phyloP scores from a whole-genome alignment of 2,797 vertebrate genomes.

The Varecia variegata region DNA sequence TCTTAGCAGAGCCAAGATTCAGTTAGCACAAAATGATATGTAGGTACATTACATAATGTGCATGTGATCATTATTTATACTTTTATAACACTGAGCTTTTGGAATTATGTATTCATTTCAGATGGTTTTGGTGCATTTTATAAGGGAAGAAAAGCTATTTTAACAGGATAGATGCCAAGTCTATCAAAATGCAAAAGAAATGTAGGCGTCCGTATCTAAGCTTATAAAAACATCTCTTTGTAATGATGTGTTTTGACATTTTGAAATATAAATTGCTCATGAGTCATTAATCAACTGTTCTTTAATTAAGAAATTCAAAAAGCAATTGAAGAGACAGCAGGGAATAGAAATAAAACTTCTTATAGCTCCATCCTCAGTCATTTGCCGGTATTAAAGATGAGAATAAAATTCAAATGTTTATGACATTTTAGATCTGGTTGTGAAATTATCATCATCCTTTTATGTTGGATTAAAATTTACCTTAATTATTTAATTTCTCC shows the following conservation, averaged over 20 bases:
- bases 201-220: not conserved
- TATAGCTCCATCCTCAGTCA: not conserved
- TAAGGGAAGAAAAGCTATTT: not conserved
- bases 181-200: not conserved
- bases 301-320: constrained; percentile 52
- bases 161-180: not conserved
- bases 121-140: not conserved
- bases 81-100: not conserved
- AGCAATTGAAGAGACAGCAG: not conserved
- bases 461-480: not conserved
- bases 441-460: not conserved
- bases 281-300: constrained; percentile 43
- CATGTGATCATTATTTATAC: not conserved
- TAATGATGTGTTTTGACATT: constrained; percentile 44
- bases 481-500: not conserved
- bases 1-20: not conserved
- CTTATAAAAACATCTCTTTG: constrained; percentile 1
- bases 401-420: constrained; percentile 19
- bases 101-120: not conserved
- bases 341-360: not conserved
- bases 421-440: not conserved
- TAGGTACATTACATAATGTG: not conserved
- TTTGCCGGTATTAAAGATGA: not conserved
- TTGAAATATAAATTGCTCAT: constrained; percentile 47
- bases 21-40: not conserved